Percentiles rank a stretch among this genome's conserved stretches.
Conservation (phyloP, 1,140 invertebrate genomes). For the Temnothorax longispinosus region DNA sequence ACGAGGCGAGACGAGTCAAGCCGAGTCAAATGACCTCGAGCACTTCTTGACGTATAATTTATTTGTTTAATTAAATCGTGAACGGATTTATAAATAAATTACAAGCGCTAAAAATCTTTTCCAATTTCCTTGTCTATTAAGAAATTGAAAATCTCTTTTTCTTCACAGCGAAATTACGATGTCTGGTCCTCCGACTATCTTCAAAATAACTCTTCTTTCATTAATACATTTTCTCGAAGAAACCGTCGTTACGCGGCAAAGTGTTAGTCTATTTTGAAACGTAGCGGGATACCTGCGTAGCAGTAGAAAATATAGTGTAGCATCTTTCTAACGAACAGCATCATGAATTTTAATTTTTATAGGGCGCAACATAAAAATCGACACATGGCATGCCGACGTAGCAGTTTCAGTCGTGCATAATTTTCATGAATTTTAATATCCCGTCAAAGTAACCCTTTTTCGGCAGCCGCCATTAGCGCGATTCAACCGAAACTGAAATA, state of each 20-base stretch:
- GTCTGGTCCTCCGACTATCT: not conserved
- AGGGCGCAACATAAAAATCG: conserved; percentile 29
- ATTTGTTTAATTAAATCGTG: conserved; percentile 18
- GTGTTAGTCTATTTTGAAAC: conserved; percentile 5
- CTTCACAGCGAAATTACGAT: not conserved
- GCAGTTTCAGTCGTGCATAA: conserved; percentile 29
- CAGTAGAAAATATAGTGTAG: not conserved
- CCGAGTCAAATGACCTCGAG: conserved; percentile 18
- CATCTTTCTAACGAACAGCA: conserved; percentile 10
- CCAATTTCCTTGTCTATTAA: not conserved
- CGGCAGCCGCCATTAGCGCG: conserved; percentile 57
- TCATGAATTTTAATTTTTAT: conserved; percentile 65
- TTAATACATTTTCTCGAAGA: not conserved
- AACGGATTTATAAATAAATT: not conserved
- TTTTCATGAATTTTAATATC: conserved; percentile 83
- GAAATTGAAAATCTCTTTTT: not conserved
- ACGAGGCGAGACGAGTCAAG: not conserved
- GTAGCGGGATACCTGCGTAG: not conserved
- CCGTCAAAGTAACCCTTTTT: conserved; percentile 72
- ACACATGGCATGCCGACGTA: conserved; percentile 44
- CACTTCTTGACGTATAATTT: not conserved
- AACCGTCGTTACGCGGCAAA: not conserved
- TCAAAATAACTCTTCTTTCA: not conserved
- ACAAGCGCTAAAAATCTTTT: too few relatives aligned
- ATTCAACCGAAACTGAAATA: conserved; percentile 77